A percentile compares a stretch with the other conserved stretches of the same genome.
Conservation (phyloP, 2,888 invertebrate species). For the Rutpela maculata region DNA sequence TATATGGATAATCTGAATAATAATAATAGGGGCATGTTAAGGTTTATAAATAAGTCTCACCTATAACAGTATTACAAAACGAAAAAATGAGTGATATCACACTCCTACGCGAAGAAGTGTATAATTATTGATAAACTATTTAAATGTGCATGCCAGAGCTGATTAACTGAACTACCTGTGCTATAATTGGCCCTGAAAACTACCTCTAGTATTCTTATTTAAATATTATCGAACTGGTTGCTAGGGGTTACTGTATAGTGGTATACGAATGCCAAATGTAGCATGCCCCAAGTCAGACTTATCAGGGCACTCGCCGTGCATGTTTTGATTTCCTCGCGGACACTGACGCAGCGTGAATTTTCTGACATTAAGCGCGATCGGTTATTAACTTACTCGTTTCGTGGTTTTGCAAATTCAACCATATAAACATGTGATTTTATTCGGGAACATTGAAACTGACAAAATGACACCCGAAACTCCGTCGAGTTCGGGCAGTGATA, state of each 20-base stretch:
- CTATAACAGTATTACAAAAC: too few species aligned
- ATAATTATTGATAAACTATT: background rate
- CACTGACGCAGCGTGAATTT: slow-evolving; percentile 3
- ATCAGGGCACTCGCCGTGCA: background rate
- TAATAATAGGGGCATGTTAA: too few species aligned
- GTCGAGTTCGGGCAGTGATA: slow-evolving; percentile 72
- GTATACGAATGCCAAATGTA: slow-evolving; percentile 18
- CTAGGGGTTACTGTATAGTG: slow-evolving; percentile 36
- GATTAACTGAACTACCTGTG: background rate
- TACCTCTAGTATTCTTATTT: slow-evolving; percentile 49
- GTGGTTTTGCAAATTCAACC: background rate
- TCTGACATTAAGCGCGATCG: background rate
- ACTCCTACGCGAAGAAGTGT: background rate
- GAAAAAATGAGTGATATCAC: too few species aligned
- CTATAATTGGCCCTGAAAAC: slow-evolving; percentile 26
- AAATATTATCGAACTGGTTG: slow-evolving; percentile 54
- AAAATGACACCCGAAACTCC: slow-evolving; percentile 71
- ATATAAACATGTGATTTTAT: background rate
- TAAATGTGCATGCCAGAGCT: background rate
- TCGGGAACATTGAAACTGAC: background rate
- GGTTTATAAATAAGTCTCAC: too few species aligned
- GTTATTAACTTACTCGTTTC: background rate
- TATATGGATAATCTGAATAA: too few species aligned
- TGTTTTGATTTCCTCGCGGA: background rate
- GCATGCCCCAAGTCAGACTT: slow-evolving; percentile 20